Percentiles rank a stretch among this genome's conserved stretches.
Conservation (phyloP, 2,797 vertebrate species). For the Pristis pectinata region DNA sequence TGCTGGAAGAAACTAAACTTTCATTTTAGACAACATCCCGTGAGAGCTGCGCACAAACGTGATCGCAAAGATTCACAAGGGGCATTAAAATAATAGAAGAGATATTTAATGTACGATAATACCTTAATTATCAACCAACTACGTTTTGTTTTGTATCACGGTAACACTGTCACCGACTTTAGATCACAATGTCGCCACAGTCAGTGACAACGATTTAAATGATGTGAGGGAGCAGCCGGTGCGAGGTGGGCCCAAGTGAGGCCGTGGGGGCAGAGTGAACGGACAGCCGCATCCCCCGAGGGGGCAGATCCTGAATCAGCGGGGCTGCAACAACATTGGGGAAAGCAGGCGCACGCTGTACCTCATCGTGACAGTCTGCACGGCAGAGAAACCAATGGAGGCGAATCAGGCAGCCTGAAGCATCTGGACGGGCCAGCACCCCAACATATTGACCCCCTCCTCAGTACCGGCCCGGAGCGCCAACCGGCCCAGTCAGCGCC, state of each 20-base stretch:
- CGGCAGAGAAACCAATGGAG: neutral
- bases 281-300: too few relatives aligned
- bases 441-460: neutral
- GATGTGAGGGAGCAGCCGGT: too few relatives aligned
- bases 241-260: neutral
- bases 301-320: neutral
- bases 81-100: neutral
- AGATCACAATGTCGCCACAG: neutral
- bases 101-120: too few relatives aligned
- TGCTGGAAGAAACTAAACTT: neutral
- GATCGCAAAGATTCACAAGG: neutral
- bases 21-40: too few relatives aligned
- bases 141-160: neutral
- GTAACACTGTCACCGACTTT: too few relatives aligned
- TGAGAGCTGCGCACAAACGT: neutral
- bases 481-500: neutral
- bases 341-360: neutral
- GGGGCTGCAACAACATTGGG: neutral
- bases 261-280: too few relatives aligned
- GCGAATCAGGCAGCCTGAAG: neutral
- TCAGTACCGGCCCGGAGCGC: neutral
- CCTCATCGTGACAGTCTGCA: slow-evolving; percentile 11
- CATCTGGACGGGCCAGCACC: neutral
- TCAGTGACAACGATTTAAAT: neutral
- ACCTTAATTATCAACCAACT: neutral